Evolutionary conservation across 2,888 invertebrate genomes (phyloP).

Genomic region (Drosophila paranaensis): DNA sequence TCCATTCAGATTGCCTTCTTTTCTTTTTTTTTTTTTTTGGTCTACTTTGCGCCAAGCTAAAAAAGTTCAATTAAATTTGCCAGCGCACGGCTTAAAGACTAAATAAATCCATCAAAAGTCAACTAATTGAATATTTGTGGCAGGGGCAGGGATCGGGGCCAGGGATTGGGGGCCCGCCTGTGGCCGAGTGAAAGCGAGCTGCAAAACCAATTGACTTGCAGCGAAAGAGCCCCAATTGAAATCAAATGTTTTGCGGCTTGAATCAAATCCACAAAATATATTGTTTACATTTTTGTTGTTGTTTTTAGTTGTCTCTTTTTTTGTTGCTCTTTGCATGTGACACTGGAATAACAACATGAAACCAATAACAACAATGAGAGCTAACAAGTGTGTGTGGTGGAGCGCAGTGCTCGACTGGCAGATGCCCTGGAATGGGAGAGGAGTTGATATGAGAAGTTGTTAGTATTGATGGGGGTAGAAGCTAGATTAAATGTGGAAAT

Average conservation of each 20-base stretch:
- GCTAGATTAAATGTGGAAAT: background rate
- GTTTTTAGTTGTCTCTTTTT: background rate
- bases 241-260: conserved; percentile 74
- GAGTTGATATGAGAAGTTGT: background rate
- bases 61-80: conserved; percentile 40
- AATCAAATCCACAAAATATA: conserved; percentile 64
- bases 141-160: too few relatives aligned
- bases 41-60: conserved; percentile 7
- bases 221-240: conserved; percentile 49
- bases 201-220: conserved; percentile 51
- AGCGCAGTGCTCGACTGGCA: background rate
- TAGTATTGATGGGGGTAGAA: background rate
- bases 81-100: conserved; percentile 34
- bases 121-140: conserved; percentile 70
- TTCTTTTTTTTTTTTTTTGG: background rate
- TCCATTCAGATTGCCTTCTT: conserved; percentile 2
- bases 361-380: conserved; percentile 21
- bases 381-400: background rate
- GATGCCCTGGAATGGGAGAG: background rate
- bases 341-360: conserved; percentile 42
- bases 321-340: conserved; percentile 36
- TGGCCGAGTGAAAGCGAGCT: conserved; percentile 1
- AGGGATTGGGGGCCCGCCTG: background rate
- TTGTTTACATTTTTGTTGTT: conserved; percentile 20
- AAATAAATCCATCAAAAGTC: conserved; percentile 52